A percentile compares a stretch with the other conserved stretches of the same genome.
Conservation (phyloP, 2,797 vertebrate genomes). For the Cryptoblepharus egeriae region DNA sequence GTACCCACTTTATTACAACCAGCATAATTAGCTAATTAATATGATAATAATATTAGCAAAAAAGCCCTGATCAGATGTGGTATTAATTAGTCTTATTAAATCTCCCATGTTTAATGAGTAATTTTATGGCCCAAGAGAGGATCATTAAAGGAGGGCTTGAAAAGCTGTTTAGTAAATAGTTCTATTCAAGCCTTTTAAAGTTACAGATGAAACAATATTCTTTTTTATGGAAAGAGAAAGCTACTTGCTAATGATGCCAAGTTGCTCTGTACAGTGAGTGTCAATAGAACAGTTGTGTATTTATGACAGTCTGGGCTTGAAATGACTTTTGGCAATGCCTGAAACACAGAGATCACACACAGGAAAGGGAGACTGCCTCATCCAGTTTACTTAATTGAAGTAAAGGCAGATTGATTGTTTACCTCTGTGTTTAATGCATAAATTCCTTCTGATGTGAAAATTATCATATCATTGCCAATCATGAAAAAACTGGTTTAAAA, state of each 20-base stretch:
- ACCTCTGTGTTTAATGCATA: slow-evolving; percentile 9
- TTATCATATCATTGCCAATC: slow-evolving; percentile 34
- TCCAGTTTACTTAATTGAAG: slow-evolving; percentile 40
- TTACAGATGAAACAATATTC: slow-evolving; percentile 7
- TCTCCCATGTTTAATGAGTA: slow-evolving; percentile 67
- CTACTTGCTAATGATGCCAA: not conserved
- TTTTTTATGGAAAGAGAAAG: not conserved
- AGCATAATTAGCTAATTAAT: slow-evolving; percentile 72
- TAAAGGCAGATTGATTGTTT: slow-evolving; percentile 39
- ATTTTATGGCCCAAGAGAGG: slow-evolving; percentile 62
- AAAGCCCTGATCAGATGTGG: slow-evolving; percentile 49
- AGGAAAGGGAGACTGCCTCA: slow-evolving; percentile 6
- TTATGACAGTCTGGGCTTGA: not conserved
- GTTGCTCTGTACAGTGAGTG: not conserved
- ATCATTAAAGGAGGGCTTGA: slow-evolving; percentile 58
- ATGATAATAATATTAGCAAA: slow-evolving; percentile 69
- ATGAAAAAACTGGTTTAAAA: slow-evolving; percentile 33
- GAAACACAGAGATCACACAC: not conserved
- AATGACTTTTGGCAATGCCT: slow-evolving; percentile 6
- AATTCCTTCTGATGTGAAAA: slow-evolving; percentile 45
- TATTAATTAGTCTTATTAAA: slow-evolving; percentile 72
- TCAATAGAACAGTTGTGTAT: slow-evolving; percentile 26
- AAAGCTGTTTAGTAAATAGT: slow-evolving; percentile 42
- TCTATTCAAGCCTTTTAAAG: slow-evolving; percentile 48
- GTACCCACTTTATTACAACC: slow-evolving; percentile 59